Evolutionary conservation across 2,113 vertebrate genomes (phyloP), one percentile per base, ranked within the genome.

Genomic region (Phaethornis superciliosus): DNA sequence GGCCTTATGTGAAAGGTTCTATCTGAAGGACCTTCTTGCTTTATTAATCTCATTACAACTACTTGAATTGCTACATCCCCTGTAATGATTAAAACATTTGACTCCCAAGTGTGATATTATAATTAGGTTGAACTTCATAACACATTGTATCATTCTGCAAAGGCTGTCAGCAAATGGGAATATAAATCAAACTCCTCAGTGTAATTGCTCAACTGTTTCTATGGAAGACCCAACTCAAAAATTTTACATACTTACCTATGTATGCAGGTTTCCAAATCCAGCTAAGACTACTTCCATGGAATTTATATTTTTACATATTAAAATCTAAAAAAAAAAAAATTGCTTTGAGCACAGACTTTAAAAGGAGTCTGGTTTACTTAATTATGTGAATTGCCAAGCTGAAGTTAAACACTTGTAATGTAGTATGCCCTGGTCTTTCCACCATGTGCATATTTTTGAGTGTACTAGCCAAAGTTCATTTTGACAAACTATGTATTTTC

Each of bases 11-110:
- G 89, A 77, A 64, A 76, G 64, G 62, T 58, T 92, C 79, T 95
- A 64, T 85, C 91, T 78, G 86, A 80, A 95, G 89, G 86, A 92
- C 81, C 84, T 95, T 81, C 71, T 93, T 92, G 91, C 88, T 95
- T 94, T 97, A 92, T 96, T 96, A 97, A 95, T 93, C 88, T 96
- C 88, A 95, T 95, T 95, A 96, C 76, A 89, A 90, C 89, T 89
- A 95, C 79, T 77, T 91, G 90, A 94, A 93, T 94, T 85, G 79
- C 85, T 89, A 86, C 67, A 85, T 95, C 77, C 77, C 90, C 62
- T 42, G 62, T 92, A 95, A 94, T 94, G 76, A 95, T 94, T 95
- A 92, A 95, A 97, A 91, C 80, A 84, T 86, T 95, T 95, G 76
- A 95, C 76, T 96, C 88, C 69, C 86, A 81, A 85, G 76, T 92